phyloP scores from a whole-genome alignment of 2,113 vertebrate genomes.

The Lophotis ruficrista region DNA sequence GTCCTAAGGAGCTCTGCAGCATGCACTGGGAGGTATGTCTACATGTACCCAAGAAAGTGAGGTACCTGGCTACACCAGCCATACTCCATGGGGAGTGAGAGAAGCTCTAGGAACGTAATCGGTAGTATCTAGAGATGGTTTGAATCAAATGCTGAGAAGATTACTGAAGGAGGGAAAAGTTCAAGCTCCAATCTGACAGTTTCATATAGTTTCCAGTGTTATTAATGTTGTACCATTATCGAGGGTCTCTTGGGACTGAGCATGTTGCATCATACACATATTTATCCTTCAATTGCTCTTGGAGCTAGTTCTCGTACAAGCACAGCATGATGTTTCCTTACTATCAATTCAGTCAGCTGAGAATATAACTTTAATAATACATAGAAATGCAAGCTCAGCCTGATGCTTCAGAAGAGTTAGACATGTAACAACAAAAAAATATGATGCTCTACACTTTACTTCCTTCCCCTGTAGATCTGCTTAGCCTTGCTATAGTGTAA shows the following conservation, averaged over 20 bases:
- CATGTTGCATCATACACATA: background rate
- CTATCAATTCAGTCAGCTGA: background rate
- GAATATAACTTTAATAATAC: background rate
- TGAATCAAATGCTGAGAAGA: background rate
- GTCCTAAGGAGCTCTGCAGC: background rate
- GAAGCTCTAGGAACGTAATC: background rate
- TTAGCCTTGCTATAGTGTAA: background rate
- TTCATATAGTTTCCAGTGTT: background rate
- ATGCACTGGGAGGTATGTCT: accelerated
- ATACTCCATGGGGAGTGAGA: background rate
- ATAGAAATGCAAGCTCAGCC: background rate
- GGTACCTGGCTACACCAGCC: background rate
- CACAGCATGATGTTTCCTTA: background rate
- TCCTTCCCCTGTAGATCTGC: background rate
- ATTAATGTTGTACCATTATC: background rate
- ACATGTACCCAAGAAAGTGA: background rate
- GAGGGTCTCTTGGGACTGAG: background rate
- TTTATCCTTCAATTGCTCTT: background rate
- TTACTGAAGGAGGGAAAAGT: background rate
- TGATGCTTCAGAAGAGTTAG: background rate
- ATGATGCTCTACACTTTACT: background rate
- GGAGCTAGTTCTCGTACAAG: background rate
- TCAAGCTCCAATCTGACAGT: background rate
- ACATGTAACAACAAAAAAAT: background rate
- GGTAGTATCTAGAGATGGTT: background rate